Percentiles rank a stretch among this genome's conserved stretches.
These are phyloP conservation scores for Cuniculus paca DNA, from an alignment of 2,797 vertebrate species.

Conservation along the genomic window DNA sequence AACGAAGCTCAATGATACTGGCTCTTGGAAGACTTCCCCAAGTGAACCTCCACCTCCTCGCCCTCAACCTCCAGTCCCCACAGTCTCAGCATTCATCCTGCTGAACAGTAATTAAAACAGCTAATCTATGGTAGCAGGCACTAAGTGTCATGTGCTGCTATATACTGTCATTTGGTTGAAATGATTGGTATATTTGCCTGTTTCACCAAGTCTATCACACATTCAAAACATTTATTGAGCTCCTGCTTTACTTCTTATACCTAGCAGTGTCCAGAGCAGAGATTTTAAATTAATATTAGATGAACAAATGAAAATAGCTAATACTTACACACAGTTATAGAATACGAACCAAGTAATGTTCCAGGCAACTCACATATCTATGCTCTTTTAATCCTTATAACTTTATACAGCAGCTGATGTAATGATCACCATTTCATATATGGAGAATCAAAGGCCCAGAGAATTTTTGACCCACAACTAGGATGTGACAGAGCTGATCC, in stretches of 20 bases:
- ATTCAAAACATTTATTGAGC: neutral
- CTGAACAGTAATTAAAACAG: conserved; percentile 47
- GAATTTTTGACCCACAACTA: neutral
- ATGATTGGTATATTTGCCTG: neutral
- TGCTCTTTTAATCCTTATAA: neutral
- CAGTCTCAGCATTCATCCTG: neutral
- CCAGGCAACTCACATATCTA: neutral
- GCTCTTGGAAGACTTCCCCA: conserved; percentile 81
- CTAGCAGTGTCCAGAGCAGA: neutral
- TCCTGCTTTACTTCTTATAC: neutral
- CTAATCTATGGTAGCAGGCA: neutral
- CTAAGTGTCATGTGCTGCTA: neutral
- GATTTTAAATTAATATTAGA: conserved; percentile 4
- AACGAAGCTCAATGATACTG: conserved; percentile 72
- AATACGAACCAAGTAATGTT: neutral
- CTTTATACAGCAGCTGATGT: neutral
- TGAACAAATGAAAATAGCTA: neutral
- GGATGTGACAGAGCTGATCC: neutral
- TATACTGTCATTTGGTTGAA: neutral
- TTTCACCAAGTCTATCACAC: neutral
- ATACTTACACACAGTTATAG: neutral
- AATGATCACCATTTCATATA: neutral
- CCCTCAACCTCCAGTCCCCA: conserved; percentile 52
- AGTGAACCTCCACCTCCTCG: conserved; percentile 73
- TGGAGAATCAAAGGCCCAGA: neutral